A percentile compares a stretch with the other conserved stretches of the same genome.
These are phyloP conservation scores for Blomia tropicalis DNA, from an alignment of 2,888 invertebrate species.

Conservation along the genomic window DNA sequence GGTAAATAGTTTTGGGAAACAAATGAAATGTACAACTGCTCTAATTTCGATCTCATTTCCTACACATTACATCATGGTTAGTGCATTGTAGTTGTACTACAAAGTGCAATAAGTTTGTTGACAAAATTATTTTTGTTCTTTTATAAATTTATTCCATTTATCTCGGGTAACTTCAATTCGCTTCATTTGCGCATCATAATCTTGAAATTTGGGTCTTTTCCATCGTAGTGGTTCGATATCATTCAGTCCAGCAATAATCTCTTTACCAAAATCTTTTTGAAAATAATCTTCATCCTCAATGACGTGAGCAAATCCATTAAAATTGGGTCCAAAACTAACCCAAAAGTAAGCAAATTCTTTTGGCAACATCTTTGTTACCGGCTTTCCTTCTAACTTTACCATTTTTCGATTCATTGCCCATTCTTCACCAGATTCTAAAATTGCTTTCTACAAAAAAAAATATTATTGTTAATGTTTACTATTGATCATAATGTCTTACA, in stretches of 20 bases:
- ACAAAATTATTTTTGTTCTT: no score
- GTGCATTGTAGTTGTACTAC: no score
- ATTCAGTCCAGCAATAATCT: slow-evolving; percentile 86
- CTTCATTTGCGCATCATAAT: slow-evolving; percentile 13
- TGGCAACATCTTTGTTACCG: slow-evolving; percentile 51
- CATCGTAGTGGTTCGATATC: slow-evolving; percentile 68
- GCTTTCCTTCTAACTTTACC: slow-evolving; percentile 50
- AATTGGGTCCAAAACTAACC: slow-evolving; percentile 73
- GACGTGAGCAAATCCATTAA: slow-evolving; percentile 76
- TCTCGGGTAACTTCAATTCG: not conserved
- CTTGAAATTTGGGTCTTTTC: slow-evolving; percentile 54
- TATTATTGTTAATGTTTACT: not conserved
- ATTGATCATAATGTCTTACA: slow-evolving; percentile 34
- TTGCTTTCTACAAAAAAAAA: slow-evolving; percentile 53
- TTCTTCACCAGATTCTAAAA: slow-evolving; percentile 81
- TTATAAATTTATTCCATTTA: slow-evolving; percentile 16
- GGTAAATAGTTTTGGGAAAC: no score
- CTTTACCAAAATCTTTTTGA: slow-evolving; percentile 74
- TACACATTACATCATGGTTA: no score
- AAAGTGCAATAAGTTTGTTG: no score
- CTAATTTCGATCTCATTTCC: no score
- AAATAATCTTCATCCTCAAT: slow-evolving; percentile 81
- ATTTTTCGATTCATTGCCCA: slow-evolving; percentile 91
- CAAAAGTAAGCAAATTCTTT: slow-evolving; percentile 87
- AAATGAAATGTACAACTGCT: no score